These are phyloP conservation scores for Delphinus delphis DNA, from an alignment of 2,113 vertebrate species.

Conservation along the genomic window DNA sequence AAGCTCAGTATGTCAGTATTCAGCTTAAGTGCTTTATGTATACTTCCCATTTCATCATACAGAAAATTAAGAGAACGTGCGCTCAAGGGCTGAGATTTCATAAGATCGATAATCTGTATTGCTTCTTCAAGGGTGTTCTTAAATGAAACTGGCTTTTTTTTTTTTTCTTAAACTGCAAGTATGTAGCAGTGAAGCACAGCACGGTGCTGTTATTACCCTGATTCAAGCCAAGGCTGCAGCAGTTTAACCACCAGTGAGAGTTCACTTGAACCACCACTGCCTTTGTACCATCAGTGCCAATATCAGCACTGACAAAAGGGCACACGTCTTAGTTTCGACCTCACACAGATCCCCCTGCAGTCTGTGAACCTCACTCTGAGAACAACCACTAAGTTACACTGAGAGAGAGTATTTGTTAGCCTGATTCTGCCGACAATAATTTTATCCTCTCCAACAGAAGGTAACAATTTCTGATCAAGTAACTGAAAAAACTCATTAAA, in stretches of 20 bases:
- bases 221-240: no score
- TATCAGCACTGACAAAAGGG: neutral
- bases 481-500: neutral
- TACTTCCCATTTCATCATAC: neutral
- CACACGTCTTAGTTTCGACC: neutral
- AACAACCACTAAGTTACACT: neutral
- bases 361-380: neutral
- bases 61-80: neutral
- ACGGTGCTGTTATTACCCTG: rapidly evolving
- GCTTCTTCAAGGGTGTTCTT: neutral
- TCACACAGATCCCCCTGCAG: neutral
- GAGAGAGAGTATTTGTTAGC: neutral
- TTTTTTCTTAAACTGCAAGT: neutral
- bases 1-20: neutral
- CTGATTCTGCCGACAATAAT: neutral
- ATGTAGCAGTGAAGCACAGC: neutral
- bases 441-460: neutral
- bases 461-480: neutral
- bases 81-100: neutral
- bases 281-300: neutral
- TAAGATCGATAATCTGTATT: neutral
- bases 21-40: neutral
- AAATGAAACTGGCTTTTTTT: neutral
- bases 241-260: neutral
- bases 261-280: no score